These are phyloP conservation scores for Heliothis peltigera DNA, from an alignment of 2,888 invertebrate genomes.

Conservation along the genomic window DNA sequence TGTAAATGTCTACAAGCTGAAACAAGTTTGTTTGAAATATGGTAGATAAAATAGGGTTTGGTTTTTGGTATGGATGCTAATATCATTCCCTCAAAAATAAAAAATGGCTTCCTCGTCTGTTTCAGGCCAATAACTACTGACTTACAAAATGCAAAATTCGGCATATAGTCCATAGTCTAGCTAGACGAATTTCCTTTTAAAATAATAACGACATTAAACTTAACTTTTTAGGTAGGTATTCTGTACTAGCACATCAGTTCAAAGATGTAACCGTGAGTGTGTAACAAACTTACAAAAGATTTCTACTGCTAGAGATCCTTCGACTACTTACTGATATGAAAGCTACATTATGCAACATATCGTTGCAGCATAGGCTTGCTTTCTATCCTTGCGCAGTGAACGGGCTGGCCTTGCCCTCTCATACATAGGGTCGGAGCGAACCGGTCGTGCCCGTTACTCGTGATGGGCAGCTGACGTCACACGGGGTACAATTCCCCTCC, in stretches of 20 bases:
- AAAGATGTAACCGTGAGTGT: no score
- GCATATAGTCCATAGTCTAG: neutral
- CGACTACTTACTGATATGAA: conserved; percentile 32
- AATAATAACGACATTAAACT: neutral
- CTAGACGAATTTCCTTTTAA: neutral
- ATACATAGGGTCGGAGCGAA: conserved; percentile 58
- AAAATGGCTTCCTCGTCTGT: neutral
- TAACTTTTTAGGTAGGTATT: neutral
- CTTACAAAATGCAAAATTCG: neutral
- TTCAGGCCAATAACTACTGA: neutral
- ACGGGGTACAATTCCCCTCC: conserved; percentile 43
- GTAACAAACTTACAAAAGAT: no score
- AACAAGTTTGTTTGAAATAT: no score
- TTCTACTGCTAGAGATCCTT: neutral
- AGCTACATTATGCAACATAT: conserved; percentile 52
- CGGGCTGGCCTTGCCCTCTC: conserved; percentile 63
- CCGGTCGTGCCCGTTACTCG: conserved; percentile 64
- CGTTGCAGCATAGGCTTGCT: conserved; percentile 49
- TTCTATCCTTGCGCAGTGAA: conserved; percentile 57
- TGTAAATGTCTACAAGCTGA: no score
- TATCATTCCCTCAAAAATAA: neutral
- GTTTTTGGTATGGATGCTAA: neutral
- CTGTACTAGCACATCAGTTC: no score
- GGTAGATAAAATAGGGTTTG: no score
- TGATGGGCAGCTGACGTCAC: conserved; percentile 58